Evolutionary conservation across 2,888 invertebrate genomes (phyloP).

Genomic region (Sphecodes monilicornis): DNA sequence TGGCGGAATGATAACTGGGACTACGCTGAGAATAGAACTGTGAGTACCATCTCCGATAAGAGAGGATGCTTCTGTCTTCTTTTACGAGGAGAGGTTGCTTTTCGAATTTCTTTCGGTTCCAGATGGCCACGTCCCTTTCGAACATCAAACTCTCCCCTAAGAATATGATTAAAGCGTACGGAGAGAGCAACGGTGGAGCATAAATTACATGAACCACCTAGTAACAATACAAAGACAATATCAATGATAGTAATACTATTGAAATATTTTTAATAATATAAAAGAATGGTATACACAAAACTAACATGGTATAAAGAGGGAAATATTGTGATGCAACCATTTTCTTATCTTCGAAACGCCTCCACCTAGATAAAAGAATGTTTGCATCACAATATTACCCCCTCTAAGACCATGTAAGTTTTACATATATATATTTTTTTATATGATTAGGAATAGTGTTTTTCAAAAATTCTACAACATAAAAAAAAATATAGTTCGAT

Average conservation of each 20-base stretch:
- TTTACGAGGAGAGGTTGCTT: slow-evolving; percentile 90
- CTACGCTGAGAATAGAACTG: slow-evolving; percentile 94
- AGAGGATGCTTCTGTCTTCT: slow-evolving; percentile 90
- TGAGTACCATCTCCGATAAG: slow-evolving; percentile 92
- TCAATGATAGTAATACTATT: neutral
- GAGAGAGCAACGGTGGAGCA: slow-evolving; percentile 87
- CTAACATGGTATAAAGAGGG: too few species aligned
- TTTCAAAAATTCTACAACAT: too few species aligned
- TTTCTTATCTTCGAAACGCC: too few species aligned
- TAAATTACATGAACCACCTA: slow-evolving; percentile 92
- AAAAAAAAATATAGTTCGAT: too few species aligned
- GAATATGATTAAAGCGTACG: slow-evolving; percentile 88
- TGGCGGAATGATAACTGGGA: slow-evolving; percentile 84
- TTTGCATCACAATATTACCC: too few species aligned
- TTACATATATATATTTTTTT: too few species aligned
- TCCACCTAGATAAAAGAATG: too few species aligned
- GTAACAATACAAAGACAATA: neutral
- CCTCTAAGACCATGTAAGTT: too few species aligned
- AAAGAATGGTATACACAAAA: too few species aligned
- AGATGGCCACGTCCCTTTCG: slow-evolving; percentile 93
- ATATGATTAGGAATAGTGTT: too few species aligned
- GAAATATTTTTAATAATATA: too few species aligned
- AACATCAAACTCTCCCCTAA: slow-evolving; percentile 91
- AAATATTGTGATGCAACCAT: too few species aligned
- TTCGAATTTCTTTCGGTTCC: slow-evolving; percentile 93